These are phyloP conservation scores for Centropus unirufus DNA, from an alignment of 2,113 vertebrate species.

Conservation along the genomic window DNA sequence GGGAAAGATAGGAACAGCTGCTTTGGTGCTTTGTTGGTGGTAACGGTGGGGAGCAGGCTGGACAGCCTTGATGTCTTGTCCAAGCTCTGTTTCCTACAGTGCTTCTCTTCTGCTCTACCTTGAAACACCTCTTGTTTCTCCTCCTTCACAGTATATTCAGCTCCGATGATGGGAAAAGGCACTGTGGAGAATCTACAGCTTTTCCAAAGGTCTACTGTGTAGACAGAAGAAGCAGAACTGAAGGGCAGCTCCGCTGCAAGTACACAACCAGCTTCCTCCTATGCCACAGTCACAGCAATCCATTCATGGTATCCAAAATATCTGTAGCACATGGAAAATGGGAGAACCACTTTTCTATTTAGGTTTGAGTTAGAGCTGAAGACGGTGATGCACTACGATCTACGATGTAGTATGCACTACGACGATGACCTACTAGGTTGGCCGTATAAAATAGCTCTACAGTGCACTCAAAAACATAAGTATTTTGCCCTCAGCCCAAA, in stretches of 20 bases:
- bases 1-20: background rate
- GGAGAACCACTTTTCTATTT: background rate
- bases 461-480: background rate
- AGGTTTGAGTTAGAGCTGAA: background rate
- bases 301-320: background rate
- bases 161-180: background rate
- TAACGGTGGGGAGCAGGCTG: background rate
- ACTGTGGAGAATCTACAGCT: background rate
- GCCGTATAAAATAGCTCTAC: background rate
- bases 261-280: background rate
- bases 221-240: background rate
- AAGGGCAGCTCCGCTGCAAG: background rate
- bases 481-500: background rate
- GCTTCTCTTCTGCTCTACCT: background rate
- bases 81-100: background rate
- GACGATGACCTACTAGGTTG: background rate
- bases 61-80: background rate
- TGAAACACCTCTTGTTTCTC: background rate
- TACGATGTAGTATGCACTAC: too few species aligned
- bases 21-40: background rate
- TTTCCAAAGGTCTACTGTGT: background rate
- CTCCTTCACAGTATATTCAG: background rate
- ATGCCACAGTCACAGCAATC: background rate
- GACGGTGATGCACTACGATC: too few species aligned
- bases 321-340: background rate